These are phyloP conservation scores for Drosophila ambigua DNA, from an alignment of 1,140 invertebrate species.

Conservation along the genomic window DNA sequence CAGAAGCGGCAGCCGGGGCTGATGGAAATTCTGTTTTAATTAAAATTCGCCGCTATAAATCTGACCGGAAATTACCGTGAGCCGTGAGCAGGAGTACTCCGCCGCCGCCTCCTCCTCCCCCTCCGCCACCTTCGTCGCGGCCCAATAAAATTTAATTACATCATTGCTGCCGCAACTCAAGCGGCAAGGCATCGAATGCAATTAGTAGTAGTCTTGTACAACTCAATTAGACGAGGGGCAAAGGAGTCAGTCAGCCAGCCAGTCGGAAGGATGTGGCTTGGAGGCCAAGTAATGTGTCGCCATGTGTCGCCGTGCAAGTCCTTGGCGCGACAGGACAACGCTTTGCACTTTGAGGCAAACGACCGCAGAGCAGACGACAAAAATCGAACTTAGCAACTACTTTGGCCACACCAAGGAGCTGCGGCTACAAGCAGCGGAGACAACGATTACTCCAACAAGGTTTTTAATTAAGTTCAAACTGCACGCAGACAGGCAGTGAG, in stretches of 20 bases:
- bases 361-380: slow-evolving; percentile 69
- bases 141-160: slow-evolving; percentile 77
- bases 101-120: no score
- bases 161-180: slow-evolving; percentile 65
- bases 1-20: no score
- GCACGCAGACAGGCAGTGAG: slow-evolving; percentile 45
- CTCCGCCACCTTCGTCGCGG: background rate
- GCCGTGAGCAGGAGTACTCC: background rate
- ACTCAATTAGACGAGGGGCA: slow-evolving; percentile 73
- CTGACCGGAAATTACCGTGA: slow-evolving; percentile 42
- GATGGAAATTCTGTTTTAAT: slow-evolving; percentile 39
- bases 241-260: background rate
- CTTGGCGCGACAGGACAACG: slow-evolving; percentile 48
- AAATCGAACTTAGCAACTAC: slow-evolving; percentile 79
- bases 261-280: background rate
- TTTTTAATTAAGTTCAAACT: slow-evolving; percentile 81
- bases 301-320: slow-evolving; percentile 49
- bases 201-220: slow-evolving; percentile 81
- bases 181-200: slow-evolving; percentile 83
- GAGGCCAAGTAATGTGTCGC: slow-evolving; percentile 47
- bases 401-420: slow-evolving; percentile 25
- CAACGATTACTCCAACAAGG: slow-evolving; percentile 70
- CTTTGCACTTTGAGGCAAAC: slow-evolving; percentile 77
- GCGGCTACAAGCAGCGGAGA: slow-evolving; percentile 3
- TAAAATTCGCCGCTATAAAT: slow-evolving; percentile 39